These are phyloP conservation scores for Nixonia krombeini DNA, from an alignment of 1,140 invertebrate species.

Conservation along the genomic window DNA sequence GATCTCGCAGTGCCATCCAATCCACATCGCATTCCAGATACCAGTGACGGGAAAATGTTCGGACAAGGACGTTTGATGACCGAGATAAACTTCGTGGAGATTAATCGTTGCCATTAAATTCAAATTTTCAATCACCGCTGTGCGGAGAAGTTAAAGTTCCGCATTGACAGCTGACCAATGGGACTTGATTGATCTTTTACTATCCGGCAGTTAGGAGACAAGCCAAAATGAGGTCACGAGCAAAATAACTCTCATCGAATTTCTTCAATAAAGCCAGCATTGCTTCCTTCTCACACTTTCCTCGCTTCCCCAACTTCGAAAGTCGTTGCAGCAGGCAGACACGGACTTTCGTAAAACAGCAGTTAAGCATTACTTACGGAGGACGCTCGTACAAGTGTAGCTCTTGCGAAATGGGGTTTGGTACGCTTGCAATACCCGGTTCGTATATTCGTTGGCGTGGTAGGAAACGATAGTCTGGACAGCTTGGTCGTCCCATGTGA, in stretches of 20 bases:
- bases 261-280: not conserved
- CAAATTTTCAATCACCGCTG: not conserved
- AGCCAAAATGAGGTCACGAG: too few species aligned
- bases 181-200: too few species aligned
- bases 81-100: too few species aligned
- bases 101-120: not conserved
- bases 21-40: too few species aligned
- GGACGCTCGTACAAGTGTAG: constrained; percentile 6
- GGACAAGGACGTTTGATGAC: too few species aligned
- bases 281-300: not conserved
- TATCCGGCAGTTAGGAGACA: too few species aligned
- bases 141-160: not conserved
- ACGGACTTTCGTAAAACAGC: constrained; percentile 9
- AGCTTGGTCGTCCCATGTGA: constrained; percentile 50
- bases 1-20: too few species aligned
- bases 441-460: constrained; percentile 31
- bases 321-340: not conserved
- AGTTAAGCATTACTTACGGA: constrained; percentile 15
- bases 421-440: constrained; percentile 6
- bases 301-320: not conserved
- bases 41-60: too few species aligned
- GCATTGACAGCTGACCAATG: too few species aligned
- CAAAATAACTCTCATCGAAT: too few species aligned
- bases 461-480: constrained; percentile 41
- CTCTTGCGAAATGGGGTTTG: not conserved